Evolutionary conservation across 2,113 vertebrate genomes (phyloP), one percentile per base, ranked within the genome.

Genomic region (Oncorhynchus keta): DNA sequence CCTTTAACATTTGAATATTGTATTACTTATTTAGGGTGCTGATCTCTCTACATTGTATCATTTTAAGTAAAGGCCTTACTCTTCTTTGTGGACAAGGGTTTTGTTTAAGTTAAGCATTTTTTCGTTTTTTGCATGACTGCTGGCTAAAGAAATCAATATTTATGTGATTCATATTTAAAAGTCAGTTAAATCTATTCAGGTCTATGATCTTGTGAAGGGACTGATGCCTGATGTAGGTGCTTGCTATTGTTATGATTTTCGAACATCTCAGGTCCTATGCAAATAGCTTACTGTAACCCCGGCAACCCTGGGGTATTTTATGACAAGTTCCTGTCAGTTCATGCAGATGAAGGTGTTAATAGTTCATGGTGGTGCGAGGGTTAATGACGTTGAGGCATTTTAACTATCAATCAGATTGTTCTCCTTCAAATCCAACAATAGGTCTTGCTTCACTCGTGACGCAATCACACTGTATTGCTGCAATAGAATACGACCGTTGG

Each of bases 131-230:
- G 35, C 35, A 35, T 49, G 48, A 26, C 45, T 49, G 13, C 18
- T 70, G 26, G 64, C 64, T 66, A 66, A 45, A 70, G 51, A 70
- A 3, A 49, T 32, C 24, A 71, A 30, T 55, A 71, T 71, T 51
- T 4, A 71, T 55, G 20, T 8, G 49, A 12, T 57, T 72, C 14
- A 32, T 59, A 59, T 32, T 72, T 72, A 20, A 24, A 28, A 4
- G 24, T 4, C 67, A 26, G 35, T 24, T 49, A 0, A 24, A 12
- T 70, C 20, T 13, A 28, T 28, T 67, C 24, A 24, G 11, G 20
- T 24, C 20, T 22, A 24, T 62, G 59, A 62, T 18, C 61, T 64
- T 24, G 16, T 24, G 61, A 64, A 0, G 20, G 61, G 61, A 64
- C 7, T 11, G 61, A 64, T 22, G 20, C 24, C 65, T 71, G n/a